A percentile compares a stretch with the other conserved stretches of the same genome.
These are phyloP conservation scores for Catostomus latipinnis DNA, from an alignment of 2,797 vertebrate genomes.

Conservation along the genomic window DNA sequence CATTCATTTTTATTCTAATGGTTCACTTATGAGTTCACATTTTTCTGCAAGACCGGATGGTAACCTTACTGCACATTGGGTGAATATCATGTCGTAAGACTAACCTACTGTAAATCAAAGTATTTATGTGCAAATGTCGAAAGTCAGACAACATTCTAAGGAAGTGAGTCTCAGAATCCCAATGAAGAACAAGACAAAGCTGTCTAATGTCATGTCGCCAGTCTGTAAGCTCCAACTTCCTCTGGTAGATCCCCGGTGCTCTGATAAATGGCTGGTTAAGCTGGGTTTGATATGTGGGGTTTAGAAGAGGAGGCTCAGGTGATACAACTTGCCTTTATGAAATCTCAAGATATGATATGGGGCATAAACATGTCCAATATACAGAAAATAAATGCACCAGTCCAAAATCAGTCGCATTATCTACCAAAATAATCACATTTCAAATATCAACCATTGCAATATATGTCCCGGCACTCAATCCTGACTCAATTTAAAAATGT, in stretches of 20 bases:
- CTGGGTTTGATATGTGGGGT: not conserved
- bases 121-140: not conserved
- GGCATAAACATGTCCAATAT: not conserved
- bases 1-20: not conserved
- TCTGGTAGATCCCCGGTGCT: not conserved
- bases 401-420: no score
- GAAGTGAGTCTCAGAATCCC: not conserved
- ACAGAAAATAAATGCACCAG: not conserved
- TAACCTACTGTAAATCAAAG: not conserved
- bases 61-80: not conserved
- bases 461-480: no score
- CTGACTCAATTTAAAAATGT: no score
- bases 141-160: not conserved
- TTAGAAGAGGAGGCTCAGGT: not conserved
- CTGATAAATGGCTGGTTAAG: not conserved
- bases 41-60: not conserved
- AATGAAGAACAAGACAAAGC: not conserved
- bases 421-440: not conserved
- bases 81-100: not conserved
- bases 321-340: not conserved
- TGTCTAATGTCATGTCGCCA: conserved; percentile 3
- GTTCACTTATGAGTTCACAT: not conserved
- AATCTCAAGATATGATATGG: not conserved
- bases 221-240: not conserved
- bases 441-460: no score